These are phyloP conservation scores for zebrafish (Danio rerio) DNA, from an alignment of 2,113 vertebrate genomes.

Conservation along the genomic window DNA sequence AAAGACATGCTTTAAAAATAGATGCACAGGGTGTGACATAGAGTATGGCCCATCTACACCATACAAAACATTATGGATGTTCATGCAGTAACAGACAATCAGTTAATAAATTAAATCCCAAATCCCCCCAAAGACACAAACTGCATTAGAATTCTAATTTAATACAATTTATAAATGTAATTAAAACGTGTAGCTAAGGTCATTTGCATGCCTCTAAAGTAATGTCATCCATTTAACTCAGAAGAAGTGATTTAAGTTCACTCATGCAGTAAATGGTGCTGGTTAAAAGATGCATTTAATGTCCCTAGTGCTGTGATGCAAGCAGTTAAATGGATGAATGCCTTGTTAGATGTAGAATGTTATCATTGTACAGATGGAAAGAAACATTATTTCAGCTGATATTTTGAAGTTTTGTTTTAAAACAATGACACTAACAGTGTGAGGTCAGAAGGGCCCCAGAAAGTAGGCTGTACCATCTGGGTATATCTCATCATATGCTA, in stretches of 20 bases:
- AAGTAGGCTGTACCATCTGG: too few species aligned
- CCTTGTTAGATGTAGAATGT: too few species aligned
- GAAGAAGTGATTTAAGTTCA: conserved; percentile 27
- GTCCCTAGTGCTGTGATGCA: too few species aligned
- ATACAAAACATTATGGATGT: background rate
- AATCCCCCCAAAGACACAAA: background rate
- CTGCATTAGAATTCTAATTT: background rate
- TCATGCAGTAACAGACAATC: background rate
- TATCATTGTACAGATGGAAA: too few species aligned
- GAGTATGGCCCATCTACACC: conserved; percentile 21
- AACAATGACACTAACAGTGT: too few species aligned
- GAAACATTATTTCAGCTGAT: too few species aligned
- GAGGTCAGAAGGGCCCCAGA: too few species aligned
- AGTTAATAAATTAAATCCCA: background rate
- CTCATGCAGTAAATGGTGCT: conserved; percentile 36
- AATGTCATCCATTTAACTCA: conserved; percentile 35
- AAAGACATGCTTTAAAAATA: conserved; percentile 55
- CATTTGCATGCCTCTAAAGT: conserved; percentile 41
- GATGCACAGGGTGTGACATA: background rate
- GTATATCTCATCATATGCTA: too few species aligned
- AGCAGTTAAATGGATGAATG: too few species aligned
- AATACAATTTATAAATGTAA: background rate
- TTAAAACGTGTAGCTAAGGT: too few species aligned
- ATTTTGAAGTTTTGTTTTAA: too few species aligned
- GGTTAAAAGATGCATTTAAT: background rate